A percentile compares a stretch with the other conserved stretches of the same genome.
Conservation (phyloP, 2,797 vertebrate species). For the Emydoidea blandingii region DNA sequence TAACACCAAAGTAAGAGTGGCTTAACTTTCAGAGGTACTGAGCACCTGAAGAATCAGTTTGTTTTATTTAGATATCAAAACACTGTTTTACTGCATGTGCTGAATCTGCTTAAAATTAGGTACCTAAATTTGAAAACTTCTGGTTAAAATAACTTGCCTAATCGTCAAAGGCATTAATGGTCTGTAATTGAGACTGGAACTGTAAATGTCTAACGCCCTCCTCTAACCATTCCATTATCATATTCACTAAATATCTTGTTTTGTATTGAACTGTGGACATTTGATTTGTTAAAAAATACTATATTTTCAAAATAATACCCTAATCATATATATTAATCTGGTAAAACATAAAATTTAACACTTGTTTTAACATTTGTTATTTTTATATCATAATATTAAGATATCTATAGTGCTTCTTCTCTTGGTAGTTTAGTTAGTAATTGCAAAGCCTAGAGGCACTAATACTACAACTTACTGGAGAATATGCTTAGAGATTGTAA, state of each 20-base stretch:
- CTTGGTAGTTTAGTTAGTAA: not conserved
- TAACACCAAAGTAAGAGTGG: not conserved
- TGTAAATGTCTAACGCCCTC: not conserved
- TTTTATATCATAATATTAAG: constrained; percentile 10
- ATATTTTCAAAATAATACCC: not conserved
- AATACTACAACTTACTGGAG: not conserved
- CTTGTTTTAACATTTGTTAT: constrained; percentile 8
- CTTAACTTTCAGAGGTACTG: not conserved
- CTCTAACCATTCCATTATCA: not conserved
- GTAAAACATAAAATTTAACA: constrained; percentile 24
- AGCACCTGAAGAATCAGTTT: not conserved
- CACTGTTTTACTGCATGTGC: not conserved
- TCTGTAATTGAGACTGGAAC: not conserved
- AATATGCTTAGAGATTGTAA: not conserved
- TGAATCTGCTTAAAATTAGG: not conserved
- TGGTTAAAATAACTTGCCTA: not conserved
- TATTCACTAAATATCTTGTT: not conserved
- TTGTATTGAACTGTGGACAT: not conserved
- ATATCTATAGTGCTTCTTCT: not conserved
- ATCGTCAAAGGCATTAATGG: not conserved
- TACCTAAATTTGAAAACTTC: not conserved
- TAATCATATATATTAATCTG: not conserved
- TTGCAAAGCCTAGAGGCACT: not conserved
- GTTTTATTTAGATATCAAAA: not conserved
- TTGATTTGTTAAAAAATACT: not conserved